A percentile compares a stretch with the other conserved stretches of the same genome.
These are phyloP conservation scores for Drosophila eohydei DNA, from an alignment of 2,888 invertebrate species.

Conservation along the genomic window DNA sequence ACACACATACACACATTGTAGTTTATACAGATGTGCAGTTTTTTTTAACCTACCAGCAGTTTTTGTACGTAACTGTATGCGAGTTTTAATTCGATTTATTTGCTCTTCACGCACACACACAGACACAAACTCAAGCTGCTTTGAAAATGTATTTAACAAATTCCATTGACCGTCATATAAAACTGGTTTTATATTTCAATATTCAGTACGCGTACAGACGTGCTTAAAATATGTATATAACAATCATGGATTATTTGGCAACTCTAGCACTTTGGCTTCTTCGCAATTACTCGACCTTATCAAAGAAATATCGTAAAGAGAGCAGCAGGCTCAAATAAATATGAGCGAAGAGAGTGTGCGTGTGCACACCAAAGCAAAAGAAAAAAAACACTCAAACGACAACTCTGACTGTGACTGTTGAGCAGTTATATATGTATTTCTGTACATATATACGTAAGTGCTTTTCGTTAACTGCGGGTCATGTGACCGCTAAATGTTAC, in stretches of 20 bases:
- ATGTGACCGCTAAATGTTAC: slow-evolving; percentile 68
- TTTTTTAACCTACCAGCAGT: slow-evolving; percentile 24
- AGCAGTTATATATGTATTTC: slow-evolving; percentile 22
- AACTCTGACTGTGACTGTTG: slow-evolving; percentile 38
- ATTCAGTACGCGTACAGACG: slow-evolving; percentile 48
- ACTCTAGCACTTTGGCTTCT: slow-evolving; percentile 45
- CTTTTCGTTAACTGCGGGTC: slow-evolving; percentile 47
- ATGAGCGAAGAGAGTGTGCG: slow-evolving; percentile 27
- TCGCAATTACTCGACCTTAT: slow-evolving; percentile 62
- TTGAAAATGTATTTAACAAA: slow-evolving; percentile 48
- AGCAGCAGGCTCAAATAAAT: slow-evolving; percentile 26
- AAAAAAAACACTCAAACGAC: slow-evolving; percentile 32
- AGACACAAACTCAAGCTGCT: slow-evolving; percentile 20
- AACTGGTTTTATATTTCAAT: slow-evolving; percentile 74
- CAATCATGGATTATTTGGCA: slow-evolving; percentile 44
- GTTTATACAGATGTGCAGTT: slow-evolving; percentile 26
- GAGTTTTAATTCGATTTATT: slow-evolving; percentile 71
- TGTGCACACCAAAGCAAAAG: slow-evolving; percentile 11
- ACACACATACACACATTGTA: background rate
- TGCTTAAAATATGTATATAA: background rate
- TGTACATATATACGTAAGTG: background rate
- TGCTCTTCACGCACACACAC: slow-evolving; percentile 30
- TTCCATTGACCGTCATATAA: slow-evolving; percentile 67
- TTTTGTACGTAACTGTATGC: slow-evolving; percentile 29
- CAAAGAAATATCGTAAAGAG: slow-evolving; percentile 55